A percentile compares a stretch with the other conserved stretches of the same genome.
Evolutionary conservation across 2,888 invertebrate species (phyloP).

Genomic region (Ptilodon capucinus): DNA sequence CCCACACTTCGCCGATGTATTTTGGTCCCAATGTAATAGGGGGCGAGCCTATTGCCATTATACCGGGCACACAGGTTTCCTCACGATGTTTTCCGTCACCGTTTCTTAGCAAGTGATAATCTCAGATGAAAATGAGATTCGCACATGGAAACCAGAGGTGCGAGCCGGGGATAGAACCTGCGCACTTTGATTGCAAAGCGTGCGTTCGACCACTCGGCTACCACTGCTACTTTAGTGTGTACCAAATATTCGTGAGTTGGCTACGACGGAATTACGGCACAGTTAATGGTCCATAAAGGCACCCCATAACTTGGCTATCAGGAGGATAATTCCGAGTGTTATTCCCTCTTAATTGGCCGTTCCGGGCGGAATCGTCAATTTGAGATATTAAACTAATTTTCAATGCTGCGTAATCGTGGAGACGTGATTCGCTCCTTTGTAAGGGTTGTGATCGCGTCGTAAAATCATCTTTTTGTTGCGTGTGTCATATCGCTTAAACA

Average conservation of each 20-base stretch:
- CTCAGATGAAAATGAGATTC: too few relatives aligned
- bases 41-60: too few relatives aligned
- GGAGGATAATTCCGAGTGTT: constrained; percentile 73
- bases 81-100: too few relatives aligned
- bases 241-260: constrained; percentile 50
- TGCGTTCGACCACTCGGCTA: too few relatives aligned
- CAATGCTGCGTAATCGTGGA: constrained; percentile 76
- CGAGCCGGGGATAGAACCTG: too few relatives aligned
- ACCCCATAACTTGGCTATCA: constrained; percentile 80
- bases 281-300: constrained; percentile 77
- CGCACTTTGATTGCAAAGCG: too few relatives aligned
- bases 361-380: constrained; percentile 80
- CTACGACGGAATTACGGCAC: constrained; percentile 47
- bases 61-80: too few relatives aligned
- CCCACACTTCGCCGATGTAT: too few relatives aligned
- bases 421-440: constrained; percentile 56
- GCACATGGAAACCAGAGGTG: too few relatives aligned
- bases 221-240: constrained; percentile 51
- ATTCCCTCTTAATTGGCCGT: constrained; percentile 79
- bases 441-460: constrained; percentile 47
- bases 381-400: constrained; percentile 82
- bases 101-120: too few relatives aligned
- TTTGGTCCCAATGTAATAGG: too few relatives aligned
- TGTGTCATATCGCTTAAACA: constrained; percentile 14
- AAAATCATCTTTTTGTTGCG: constrained; percentile 28